phyloP scores from a whole-genome alignment of 2,888 invertebrate genomes.

The Drosophila rellima region DNA sequence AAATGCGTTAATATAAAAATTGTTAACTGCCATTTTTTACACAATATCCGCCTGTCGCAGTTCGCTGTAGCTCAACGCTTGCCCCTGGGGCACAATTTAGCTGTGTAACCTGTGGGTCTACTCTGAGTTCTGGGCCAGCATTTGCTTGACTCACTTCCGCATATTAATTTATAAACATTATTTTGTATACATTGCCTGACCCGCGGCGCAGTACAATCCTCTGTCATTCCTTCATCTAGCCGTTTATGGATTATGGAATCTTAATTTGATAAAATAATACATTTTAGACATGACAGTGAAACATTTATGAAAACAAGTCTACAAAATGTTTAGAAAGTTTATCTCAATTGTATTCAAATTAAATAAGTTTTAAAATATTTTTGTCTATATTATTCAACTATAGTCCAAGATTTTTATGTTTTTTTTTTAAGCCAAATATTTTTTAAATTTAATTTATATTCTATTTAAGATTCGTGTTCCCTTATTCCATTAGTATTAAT shows the following conservation, averaged over 20 bases:
- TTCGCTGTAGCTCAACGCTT: slow-evolving; percentile 15
- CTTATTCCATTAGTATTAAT: too few relatives aligned
- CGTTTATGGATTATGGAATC: not conserved
- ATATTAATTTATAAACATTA: slow-evolving; percentile 76
- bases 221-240: slow-evolving; percentile 18
- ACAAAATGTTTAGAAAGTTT: too few relatives aligned
- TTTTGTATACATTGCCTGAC: slow-evolving; percentile 40
- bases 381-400: too few relatives aligned
- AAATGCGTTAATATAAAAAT: slow-evolving; percentile 70
- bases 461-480: not conserved
- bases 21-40: slow-evolving; percentile 78
- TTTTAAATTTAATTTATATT: not conserved
- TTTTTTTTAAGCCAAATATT: too few relatives aligned
- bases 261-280: not conserved
- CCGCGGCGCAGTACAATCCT: slow-evolving; percentile 33
- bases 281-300: not conserved
- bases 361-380: too few relatives aligned
- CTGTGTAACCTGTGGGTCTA: slow-evolving; percentile 41
- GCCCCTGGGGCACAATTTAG: slow-evolving; percentile 30
- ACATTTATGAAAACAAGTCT: too few relatives aligned
- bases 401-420: too few relatives aligned
- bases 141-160: slow-evolving; percentile 30
- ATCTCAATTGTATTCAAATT: not conserved
- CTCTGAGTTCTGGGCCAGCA: slow-evolving; percentile 23
- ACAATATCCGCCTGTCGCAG: slow-evolving; percentile 63